A percentile compares a stretch with the other conserved stretches of the same genome.
These are phyloP conservation scores for Chymomyza procnemis DNA, from an alignment of 2,888 invertebrate genomes.

Conservation along the genomic window DNA sequence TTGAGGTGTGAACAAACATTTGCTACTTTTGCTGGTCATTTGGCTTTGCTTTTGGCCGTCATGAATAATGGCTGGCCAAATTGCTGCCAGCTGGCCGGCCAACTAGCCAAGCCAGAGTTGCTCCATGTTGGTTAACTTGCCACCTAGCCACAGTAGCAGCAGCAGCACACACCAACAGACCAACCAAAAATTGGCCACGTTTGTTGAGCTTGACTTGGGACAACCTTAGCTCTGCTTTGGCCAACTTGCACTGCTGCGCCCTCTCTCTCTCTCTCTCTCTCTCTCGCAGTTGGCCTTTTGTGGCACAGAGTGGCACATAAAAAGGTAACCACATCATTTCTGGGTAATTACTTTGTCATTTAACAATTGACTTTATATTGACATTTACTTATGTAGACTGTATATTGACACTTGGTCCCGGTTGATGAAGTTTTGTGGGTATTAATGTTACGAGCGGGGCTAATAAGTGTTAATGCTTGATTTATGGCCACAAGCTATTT, in stretches of 20 bases:
- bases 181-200: conserved; percentile 4
- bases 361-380: conserved; percentile 61
- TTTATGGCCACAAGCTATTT: background rate
- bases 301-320: conserved; percentile 9
- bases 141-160: too few species aligned
- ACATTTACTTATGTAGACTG: conserved; percentile 23
- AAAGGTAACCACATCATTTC: conserved; percentile 53
- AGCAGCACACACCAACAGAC: background rate
- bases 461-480: conserved; percentile 18
- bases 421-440: conserved; percentile 6
- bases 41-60: conserved; percentile 36
- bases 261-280: too few species aligned
- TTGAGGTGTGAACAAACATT: conserved; percentile 70
- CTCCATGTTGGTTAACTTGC: background rate
- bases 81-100: conserved; percentile 43
- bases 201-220: conserved; percentile 1
- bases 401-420: background rate
- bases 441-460: conserved; percentile 11
- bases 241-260: conserved; percentile 33
- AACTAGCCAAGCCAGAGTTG: conserved; percentile 10
- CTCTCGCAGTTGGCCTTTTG: conserved; percentile 11
- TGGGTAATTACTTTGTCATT: conserved; percentile 64
- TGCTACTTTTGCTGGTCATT: conserved; percentile 68
- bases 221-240: conserved; percentile 15
- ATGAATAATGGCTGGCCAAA: conserved; percentile 69